Percentiles rank a stretch among this genome's conserved stretches.
Conservation (phyloP, 1,140 invertebrate genomes). For the Patella vulgata region DNA sequence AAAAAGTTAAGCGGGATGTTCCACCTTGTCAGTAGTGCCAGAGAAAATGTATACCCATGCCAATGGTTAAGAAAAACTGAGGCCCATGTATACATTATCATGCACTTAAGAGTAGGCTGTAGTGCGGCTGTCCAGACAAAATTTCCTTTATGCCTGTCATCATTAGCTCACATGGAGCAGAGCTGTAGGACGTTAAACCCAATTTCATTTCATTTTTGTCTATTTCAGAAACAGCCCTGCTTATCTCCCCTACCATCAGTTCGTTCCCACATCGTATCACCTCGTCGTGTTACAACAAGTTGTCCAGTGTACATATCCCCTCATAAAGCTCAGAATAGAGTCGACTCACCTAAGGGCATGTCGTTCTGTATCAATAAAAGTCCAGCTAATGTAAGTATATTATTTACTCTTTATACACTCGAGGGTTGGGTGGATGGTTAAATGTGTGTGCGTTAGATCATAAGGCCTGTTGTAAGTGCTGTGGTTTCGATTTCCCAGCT, state of each 20-base stretch:
- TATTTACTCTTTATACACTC: slow-evolving; percentile 1
- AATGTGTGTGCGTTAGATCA: not conserved
- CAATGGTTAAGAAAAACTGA: not conserved
- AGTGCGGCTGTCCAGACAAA: no score
- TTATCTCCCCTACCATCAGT: slow-evolving; percentile 82
- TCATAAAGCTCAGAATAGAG: slow-evolving; percentile 68
- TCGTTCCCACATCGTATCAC: slow-evolving; percentile 74
- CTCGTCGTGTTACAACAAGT: slow-evolving; percentile 77
- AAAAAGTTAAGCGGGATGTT: not conserved
- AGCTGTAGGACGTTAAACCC: no score
- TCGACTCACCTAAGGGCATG: slow-evolving; percentile 67
- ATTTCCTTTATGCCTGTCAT: no score
- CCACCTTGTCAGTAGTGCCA: not conserved
- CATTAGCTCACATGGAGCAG: no score
- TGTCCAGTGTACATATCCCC: slow-evolving; percentile 76
- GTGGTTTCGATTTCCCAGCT: no score
- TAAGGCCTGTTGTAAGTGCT: not conserved
- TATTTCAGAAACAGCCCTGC: slow-evolving; percentile 71
- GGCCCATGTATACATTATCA: no score
- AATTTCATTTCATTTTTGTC: slow-evolving; percentile 12
- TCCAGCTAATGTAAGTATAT: slow-evolving; percentile 81
- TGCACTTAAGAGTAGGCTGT: no score
- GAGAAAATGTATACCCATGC: no score
- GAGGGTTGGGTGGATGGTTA: not conserved
- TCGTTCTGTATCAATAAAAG: slow-evolving; percentile 89